phyloP scores from a whole-genome alignment of 2,113 vertebrate genomes.

The Epinephelus fuscoguttatus region DNA sequence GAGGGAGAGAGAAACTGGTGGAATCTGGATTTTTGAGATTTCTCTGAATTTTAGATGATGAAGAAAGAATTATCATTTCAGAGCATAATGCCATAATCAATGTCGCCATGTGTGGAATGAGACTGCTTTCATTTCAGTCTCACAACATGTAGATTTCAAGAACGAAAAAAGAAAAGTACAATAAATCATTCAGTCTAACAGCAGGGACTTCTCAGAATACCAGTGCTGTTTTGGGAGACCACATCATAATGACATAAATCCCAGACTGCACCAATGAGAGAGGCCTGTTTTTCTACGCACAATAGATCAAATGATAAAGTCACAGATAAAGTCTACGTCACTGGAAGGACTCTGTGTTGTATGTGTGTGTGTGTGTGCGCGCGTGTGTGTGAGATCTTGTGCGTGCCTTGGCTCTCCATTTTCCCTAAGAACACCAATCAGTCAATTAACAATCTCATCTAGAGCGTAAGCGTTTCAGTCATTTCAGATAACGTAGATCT shows the following conservation, averaged over 20 bases:
- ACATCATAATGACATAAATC: background rate
- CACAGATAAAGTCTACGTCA: slow-evolving; percentile 29
- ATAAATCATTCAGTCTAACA: background rate
- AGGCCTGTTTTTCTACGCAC: background rate
- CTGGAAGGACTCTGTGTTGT: background rate
- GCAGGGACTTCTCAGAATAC: background rate
- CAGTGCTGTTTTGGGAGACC: background rate
- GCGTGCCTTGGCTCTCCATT: slow-evolving; percentile 40
- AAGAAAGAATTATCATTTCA: background rate
- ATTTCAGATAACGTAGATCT: slow-evolving; percentile 47
- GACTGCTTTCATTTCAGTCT: background rate
- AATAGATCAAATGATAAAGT: slow-evolving; percentile 1
- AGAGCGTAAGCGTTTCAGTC: slow-evolving; percentile 14
- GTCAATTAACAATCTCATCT: slow-evolving; percentile 19
- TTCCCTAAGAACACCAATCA: slow-evolving; percentile 23
- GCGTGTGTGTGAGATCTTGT: slow-evolving; percentile 30
- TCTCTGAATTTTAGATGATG: background rate
- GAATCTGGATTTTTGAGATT: slow-evolving; percentile 16
- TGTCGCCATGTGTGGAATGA: background rate
- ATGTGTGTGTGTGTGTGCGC: background rate
- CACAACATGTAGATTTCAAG: background rate
- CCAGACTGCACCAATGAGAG: background rate
- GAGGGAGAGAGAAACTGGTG: background rate
- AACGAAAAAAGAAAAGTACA: background rate
- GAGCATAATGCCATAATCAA: background rate